Evolutionary conservation across 2,797 vertebrate species (phyloP), one percentile per base, ranked within the genome.

Genomic region (Microchirus variegatus): DNA sequence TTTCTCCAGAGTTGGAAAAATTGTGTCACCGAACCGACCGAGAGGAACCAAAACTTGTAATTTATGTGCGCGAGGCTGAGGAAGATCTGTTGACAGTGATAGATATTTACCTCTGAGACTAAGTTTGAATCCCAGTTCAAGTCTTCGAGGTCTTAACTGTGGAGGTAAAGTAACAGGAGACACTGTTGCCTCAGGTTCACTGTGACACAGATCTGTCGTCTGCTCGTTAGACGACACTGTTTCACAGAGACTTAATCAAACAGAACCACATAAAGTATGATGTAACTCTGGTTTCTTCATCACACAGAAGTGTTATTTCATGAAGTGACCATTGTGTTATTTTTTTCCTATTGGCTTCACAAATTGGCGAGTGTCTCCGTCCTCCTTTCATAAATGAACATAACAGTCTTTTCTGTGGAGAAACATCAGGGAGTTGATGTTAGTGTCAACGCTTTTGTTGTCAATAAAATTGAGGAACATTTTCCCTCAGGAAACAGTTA

Each of bases 101-200:
- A 15, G 45, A 40, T 51, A 8, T 5, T 0, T n/a, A n/a, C 7
- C 16, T 54, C 73, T 15, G 48, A 71, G 59, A 42, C 64, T 43
- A 60, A 64, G 68, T 51, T 71, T 72, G 77, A 70, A 67, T 75
- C 73, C 60, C 1, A 15, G 35, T 62, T 64, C 58, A 66, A 67
- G 67, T 58, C 53, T 67, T 51, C 1, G 10, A 59, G 70, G 70
- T 78, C 51, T 61, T 42, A 83, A 80, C 78, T 82, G 49, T 60
- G 46, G 73, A 76, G 81, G 67, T 70, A 38, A 72, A 50, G 81
- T 81, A 89, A 91, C 46, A 53, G 60, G 77, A 90, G 78, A 81
- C 35, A 18, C 64, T 70, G 73, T n/a, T n/a, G 78, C 77, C 85
- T 92, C 87, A 63, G 78, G 80, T 92, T 92, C 78, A n/a, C 60